Base-by-base conservation (phyloP, 2,797 vertebrate species). In the Myotis myotis region DNA sequence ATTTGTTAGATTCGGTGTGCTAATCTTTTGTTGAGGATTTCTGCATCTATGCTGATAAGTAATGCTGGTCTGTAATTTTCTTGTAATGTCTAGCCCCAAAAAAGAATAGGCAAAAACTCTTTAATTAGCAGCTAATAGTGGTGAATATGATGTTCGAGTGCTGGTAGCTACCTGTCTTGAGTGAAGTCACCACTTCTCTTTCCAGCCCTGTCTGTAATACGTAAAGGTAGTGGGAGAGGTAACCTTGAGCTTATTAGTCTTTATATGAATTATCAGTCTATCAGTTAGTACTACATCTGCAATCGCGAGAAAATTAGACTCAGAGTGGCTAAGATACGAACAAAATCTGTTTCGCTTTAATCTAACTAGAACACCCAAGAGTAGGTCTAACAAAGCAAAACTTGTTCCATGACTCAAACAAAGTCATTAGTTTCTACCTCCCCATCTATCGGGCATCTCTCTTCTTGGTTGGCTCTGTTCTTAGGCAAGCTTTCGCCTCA, bases 111-210 rank as follows among this genome's bases (percentile, higher is more conserved):
- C 36, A 6, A 28, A 7, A 7, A 30, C 30, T 72, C 49, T 60
- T 86, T 49, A 47, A 49, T 49, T 53, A 30, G 33, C 33, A 33
- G 36, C 66, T 72, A 22, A 25, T 19, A n/a, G 41, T 25, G 23
- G 20, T n/a, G 4, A 33, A 2, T 6, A 1, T 23, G 28, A 33
- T 5, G 22, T 28, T 23, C 8, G 0, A 3, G 11, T 28, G 62
- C 60, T 7, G 44, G 28, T 17, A 71, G 60, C 20, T 60, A 36
- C 41, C 55, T 55, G 57, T 36, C 15, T 83, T 55, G 5, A 8
- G 33, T 6, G 55, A 78, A 70, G 25, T 16, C 60, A 4, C 53
- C 20, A 0, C n/a, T 57, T 87, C 51, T 87, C 16, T 78, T 23
- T 38, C 78, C 25, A 60, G 70, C 41, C 38, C 72, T 38, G 23